Evolutionary conservation across 1,140 invertebrate species (phyloP).

Genomic region (Drosophila seguyi): DNA sequence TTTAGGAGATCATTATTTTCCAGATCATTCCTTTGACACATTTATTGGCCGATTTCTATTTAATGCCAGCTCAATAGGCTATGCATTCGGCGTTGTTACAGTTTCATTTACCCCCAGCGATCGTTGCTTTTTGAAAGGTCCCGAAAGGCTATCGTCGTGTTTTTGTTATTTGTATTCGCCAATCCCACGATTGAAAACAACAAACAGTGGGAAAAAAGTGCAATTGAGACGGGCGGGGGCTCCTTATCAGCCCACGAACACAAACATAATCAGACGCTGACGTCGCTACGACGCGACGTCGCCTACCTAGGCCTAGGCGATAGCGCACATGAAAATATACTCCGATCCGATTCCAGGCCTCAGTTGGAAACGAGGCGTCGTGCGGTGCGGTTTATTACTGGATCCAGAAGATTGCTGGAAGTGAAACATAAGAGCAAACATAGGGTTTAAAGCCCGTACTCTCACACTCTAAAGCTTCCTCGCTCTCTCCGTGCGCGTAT

Average conservation of each 20-base stretch:
- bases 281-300: conserved; percentile 12
- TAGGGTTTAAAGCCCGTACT: conserved; percentile 10
- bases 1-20: conserved; percentile 2
- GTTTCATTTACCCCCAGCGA: conserved; percentile 51
- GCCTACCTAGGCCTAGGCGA: conserved; percentile 50
- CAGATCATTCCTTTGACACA: conserved; percentile 12
- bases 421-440: conserved; percentile 15
- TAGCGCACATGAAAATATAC: conserved; percentile 49
- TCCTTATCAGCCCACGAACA: conserved; percentile 33
- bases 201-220: conserved; percentile 14
- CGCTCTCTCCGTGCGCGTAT: conserved; percentile 12
- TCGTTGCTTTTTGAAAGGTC: conserved; percentile 25
- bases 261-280: conserved; percentile 33
- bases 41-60: not conserved
- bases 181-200: conserved; percentile 25
- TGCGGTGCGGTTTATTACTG: conserved; percentile 48
- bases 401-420: conserved; percentile 11
- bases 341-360: conserved; percentile 54
- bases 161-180: conserved; percentile 50
- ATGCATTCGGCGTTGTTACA: conserved; percentile 15
- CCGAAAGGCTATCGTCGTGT: conserved; percentile 48
- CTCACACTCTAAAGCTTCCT: conserved; percentile 21
- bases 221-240: conserved; percentile 17
- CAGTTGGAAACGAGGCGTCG: conserved; percentile 64
- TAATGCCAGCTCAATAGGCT: conserved; percentile 11